A percentile compares a stretch with the other conserved stretches of the same genome.
Conservation (phyloP, 2,797 vertebrate genomes). For the Xiphorhynchus erythropygius region DNA sequence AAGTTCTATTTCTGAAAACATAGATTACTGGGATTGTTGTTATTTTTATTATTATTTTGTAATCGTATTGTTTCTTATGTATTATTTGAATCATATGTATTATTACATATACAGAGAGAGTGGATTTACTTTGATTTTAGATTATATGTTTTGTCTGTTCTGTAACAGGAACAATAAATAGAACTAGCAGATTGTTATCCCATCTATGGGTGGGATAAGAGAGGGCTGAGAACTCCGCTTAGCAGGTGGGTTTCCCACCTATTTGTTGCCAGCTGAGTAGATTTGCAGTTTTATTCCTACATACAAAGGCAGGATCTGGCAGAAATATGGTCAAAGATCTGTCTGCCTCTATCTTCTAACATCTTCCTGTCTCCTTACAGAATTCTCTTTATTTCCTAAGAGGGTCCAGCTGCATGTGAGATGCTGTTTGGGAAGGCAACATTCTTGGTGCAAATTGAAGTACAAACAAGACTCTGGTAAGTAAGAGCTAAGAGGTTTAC, state of each 20-base stretch:
- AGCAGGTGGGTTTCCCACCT: constrained; percentile 43
- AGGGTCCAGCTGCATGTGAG: not conserved
- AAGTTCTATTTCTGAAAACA: not conserved
- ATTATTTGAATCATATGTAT: not conserved
- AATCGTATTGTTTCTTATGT: not conserved
- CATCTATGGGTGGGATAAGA: not conserved
- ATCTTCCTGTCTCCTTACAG: not conserved
- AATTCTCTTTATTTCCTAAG: not conserved
- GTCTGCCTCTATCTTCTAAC: not conserved
- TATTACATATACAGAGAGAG: not conserved
- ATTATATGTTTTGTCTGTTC: not conserved
- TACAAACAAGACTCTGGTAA: not conserved
- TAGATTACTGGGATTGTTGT: not conserved
- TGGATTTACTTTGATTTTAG: not conserved
- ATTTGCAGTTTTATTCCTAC: not conserved
- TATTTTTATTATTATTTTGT: not conserved
- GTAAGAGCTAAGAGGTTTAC: not conserved
- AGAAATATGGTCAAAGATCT: not conserved
- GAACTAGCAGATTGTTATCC: not conserved
- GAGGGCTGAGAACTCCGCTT: not conserved
- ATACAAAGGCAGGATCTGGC: not conserved
- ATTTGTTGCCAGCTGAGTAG: constrained; percentile 38
- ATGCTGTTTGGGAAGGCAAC: not conserved
- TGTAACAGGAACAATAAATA: not conserved
- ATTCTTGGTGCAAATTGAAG: not conserved